Evolutionary conservation across 2,888 invertebrate genomes (phyloP).

Genomic region (Dyspetes luteomarginatus): DNA sequence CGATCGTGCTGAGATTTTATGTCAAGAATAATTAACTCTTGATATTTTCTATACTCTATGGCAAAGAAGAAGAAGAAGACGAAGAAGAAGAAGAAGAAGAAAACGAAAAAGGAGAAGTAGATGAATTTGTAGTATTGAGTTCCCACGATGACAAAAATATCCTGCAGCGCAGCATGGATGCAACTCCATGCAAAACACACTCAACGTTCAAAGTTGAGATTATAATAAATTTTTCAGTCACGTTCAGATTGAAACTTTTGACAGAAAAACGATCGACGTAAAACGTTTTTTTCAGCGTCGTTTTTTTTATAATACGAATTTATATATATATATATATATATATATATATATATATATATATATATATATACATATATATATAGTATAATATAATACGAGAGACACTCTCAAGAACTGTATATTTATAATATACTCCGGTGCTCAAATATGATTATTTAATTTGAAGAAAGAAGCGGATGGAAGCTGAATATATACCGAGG

Average conservation of each 20-base stretch:
- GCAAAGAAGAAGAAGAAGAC: not conserved
- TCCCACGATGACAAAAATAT: constrained; percentile 47
- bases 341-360: too few relatives aligned
- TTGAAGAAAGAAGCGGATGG: constrained; percentile 43
- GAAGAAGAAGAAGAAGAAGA: constrained; percentile 14
- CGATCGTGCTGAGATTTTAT: constrained; percentile 49
- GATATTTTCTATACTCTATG: constrained; percentile 15
- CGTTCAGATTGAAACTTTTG: constrained; percentile 1
- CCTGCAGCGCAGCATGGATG: too few relatives aligned
- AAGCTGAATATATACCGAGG: constrained; percentile 54
- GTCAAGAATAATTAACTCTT: constrained; percentile 52
- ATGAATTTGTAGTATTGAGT: constrained; percentile 28
- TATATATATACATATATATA: constrained; percentile 8
- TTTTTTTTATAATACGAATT: constrained; percentile 22
- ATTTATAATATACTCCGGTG: constrained; percentile 59
- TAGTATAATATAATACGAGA: constrained; percentile 46
- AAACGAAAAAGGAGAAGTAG: constrained; percentile 19
- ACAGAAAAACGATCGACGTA: constrained; percentile 25
- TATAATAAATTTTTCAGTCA: constrained; percentile 24
- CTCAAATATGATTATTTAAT: constrained; percentile 64
- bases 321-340: constrained; percentile 19
- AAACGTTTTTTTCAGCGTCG: not conserved
- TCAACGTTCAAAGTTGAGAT: constrained; percentile 16
- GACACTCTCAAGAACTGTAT: constrained; percentile 48
- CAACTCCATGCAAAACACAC: constrained; percentile 25